Conservation (phyloP, 2,888 invertebrate species). For the Dicycla oo region DNA sequence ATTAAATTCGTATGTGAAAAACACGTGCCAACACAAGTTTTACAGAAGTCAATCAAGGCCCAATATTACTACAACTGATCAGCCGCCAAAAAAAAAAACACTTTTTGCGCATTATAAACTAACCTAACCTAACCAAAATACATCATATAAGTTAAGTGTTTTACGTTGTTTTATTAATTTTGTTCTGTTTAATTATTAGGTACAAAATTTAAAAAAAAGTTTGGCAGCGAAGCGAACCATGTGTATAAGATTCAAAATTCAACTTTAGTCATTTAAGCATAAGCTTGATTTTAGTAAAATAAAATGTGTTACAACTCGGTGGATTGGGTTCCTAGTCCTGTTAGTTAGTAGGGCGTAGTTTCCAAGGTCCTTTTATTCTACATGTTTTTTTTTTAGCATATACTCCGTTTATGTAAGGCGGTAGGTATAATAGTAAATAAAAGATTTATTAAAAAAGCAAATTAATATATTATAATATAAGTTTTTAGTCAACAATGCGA, state of each 20-base stretch:
- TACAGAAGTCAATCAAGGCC: slow-evolving; percentile 76
- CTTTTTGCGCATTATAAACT: neutral
- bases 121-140: slow-evolving; percentile 9
- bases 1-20: slow-evolving; percentile 69
- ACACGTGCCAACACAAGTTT: slow-evolving; percentile 66
- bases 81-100: neutral
- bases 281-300: neutral
- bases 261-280: neutral
- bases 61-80: slow-evolving; percentile 80
- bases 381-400: neutral
- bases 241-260: neutral
- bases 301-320: neutral
- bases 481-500: slow-evolving; percentile 71
- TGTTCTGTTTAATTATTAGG: no score
- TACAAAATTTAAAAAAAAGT: no score
- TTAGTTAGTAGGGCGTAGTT: neutral
- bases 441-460: slow-evolving; percentile 71
- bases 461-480: slow-evolving; percentile 74
- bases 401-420: neutral
- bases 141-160: neutral
- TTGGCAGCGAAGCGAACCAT: neutral
- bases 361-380: neutral
- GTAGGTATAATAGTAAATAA: slow-evolving; percentile 52
- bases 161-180: slow-evolving; percentile 11
- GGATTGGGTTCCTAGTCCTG: neutral